Base-by-base conservation (phyloP, 2,113 vertebrate genomes). In the Anser cygnoides region DNA sequence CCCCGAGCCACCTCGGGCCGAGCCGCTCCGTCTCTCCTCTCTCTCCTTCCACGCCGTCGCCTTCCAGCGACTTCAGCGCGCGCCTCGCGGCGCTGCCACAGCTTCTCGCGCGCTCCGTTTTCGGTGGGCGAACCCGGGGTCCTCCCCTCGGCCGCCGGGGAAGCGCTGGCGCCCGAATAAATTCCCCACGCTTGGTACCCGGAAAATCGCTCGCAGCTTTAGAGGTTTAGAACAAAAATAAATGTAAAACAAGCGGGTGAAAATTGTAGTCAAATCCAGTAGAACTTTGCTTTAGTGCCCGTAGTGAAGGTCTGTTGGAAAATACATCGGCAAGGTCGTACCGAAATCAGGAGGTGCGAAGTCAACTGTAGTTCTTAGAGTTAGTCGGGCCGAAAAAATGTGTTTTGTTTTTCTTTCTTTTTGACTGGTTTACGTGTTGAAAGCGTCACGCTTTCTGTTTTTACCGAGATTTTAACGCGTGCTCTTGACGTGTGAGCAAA, bases 401-500 rank as follows among this genome's bases (percentile, higher is more conserved):
- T 17, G 10, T 23, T 15, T 7, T 14, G 70, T 29, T 25, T 7
- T 14, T 74, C 22, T 25, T 7, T 13, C 3, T 52, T 18, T 15
- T 20, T 31, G 33, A 3, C 13, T 54, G 23, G 3, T 52, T 78
- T 43, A 11, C 19, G 10, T 25, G 25, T 46, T 31, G 41, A 31
- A 88, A n/a, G 20, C 70, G 9, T 35, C 17, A 5, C 11, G 4
- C 35, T 46, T 31, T 39, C 11, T 6, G 3, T 67, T 28, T 84
- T 35, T 20, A 20, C 37, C 33, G 33, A 10, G 21, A 39, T 61
- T 49, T 23, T 14, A 37, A 20, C 20, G 3, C 18, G 6, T 0
- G 1, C 28, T 68, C 49, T 44, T 29, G 1, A 8, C 8, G 0
- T 1, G 1, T 2, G 18, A 3, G 49, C 35, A 17, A 37, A 57